phyloP scores from a whole-genome alignment of 2,113 vertebrate species.

The Isichthys henryi region DNA sequence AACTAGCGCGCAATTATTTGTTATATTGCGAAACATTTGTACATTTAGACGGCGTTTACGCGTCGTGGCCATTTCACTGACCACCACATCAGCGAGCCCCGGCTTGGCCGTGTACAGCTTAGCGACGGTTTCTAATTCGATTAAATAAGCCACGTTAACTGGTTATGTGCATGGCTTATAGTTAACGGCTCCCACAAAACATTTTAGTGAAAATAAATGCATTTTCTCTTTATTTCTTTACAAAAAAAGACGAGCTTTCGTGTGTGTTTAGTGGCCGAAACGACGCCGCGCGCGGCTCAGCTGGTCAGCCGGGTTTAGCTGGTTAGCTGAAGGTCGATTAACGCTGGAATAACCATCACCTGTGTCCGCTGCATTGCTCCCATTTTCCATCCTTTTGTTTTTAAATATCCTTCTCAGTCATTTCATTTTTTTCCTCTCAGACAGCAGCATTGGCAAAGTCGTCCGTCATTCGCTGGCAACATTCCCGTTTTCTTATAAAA shows the following conservation, averaged over 20 bases:
- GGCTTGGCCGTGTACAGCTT: neutral
- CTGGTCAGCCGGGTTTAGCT: neutral
- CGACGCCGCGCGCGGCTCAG: neutral
- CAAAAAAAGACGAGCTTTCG: neutral
- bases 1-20: neutral
- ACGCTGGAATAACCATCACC: neutral
- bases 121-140: neutral
- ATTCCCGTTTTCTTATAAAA: neutral
- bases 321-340: neutral
- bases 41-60: neutral
- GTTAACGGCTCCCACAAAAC: neutral
- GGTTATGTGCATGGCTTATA: neutral
- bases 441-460: neutral
- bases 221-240: neutral
- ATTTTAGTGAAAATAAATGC: neutral
- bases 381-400: conserved; percentile 3
- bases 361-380: neutral
- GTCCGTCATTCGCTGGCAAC: neutral
- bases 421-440: neutral
- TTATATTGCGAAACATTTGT: neutral
- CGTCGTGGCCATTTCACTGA: neutral
- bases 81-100: neutral
- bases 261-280: neutral
- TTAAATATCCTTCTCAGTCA: neutral
- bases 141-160: neutral